Evolutionary conservation across 30 jellyfish, hydroid and myxozoan species (phyloP).

Genomic region (Cassiopea andromeda): DNA sequence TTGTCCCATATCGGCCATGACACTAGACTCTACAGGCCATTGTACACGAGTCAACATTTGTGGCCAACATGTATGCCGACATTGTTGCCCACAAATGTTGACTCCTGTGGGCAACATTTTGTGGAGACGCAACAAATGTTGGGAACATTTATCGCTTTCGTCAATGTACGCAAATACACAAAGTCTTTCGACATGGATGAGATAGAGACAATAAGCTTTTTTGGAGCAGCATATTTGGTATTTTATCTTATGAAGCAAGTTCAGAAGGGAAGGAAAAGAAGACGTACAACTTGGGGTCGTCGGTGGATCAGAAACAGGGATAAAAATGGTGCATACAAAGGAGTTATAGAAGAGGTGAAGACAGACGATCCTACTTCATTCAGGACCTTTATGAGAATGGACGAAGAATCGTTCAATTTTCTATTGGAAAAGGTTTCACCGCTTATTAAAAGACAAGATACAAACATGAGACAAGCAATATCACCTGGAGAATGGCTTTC

Average conservation of each 20-base stretch:
- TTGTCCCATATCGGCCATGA: too few species aligned
- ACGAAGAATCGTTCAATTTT: slow-evolving; percentile 12
- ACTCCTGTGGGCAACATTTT: slow-evolving; percentile 3
- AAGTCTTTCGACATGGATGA: slow-evolving; percentile 3
- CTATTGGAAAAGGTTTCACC: slow-evolving; percentile 19
- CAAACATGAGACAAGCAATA: slow-evolving; percentile 24
- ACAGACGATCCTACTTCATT: slow-evolving; percentile 8
- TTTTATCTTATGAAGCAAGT: background rate
- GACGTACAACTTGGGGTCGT: slow-evolving; percentile 6
- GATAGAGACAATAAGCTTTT: slow-evolving; percentile 2
- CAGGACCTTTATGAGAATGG: slow-evolving; percentile 8
- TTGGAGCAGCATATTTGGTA: background rate
- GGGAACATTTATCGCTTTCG: background rate
- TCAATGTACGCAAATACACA: background rate
- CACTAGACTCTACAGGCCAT: background rate
- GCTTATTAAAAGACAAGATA: slow-evolving; percentile 2
- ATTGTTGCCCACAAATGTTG: background rate
- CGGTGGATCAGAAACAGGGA: background rate
- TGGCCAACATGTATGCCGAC: slow-evolving; percentile 5
- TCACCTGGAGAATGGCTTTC: slow-evolving; percentile 31
- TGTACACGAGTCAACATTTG: slow-evolving; percentile 4
- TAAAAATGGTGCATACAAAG: background rate
- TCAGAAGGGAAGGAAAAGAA: background rate
- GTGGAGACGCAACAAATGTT: background rate
- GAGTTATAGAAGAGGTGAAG: slow-evolving; percentile 12